Conservation (phyloP, 2,797 vertebrate genomes). For the Chloroceryle inda region DNA sequence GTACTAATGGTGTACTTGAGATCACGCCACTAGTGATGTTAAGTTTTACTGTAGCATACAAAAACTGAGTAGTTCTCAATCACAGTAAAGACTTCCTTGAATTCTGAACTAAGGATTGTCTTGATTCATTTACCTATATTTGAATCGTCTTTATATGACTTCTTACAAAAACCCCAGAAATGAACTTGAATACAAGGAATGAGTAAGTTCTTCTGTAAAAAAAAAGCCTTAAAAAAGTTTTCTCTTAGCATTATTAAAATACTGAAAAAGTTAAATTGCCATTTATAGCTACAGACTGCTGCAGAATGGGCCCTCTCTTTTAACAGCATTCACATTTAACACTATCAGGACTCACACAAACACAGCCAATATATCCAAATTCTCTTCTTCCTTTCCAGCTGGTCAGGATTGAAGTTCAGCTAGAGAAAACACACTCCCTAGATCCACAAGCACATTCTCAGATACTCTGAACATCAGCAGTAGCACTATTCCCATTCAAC, state of each 20-base stretch:
- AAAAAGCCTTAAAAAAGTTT: background rate
- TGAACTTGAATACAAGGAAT: background rate
- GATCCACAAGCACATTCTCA: background rate
- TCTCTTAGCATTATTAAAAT: background rate
- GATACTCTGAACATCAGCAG: background rate
- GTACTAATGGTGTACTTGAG: background rate
- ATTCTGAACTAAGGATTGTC: background rate
- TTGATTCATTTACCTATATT: background rate
- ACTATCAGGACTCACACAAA: background rate
- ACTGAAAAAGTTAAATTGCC: background rate
- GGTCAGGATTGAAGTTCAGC: background rate
- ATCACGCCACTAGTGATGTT: rapidly evolving
- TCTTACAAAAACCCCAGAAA: background rate
- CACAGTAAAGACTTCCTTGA: background rate
- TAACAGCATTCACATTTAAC: background rate
- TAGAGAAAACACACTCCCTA: background rate
- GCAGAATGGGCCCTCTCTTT: background rate
- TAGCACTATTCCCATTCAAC: background rate
- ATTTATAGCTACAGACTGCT: background rate
- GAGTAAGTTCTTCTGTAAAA: background rate
- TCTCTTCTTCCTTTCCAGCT: background rate
- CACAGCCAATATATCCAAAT: background rate
- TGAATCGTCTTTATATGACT: background rate
- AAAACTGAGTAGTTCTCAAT: background rate
- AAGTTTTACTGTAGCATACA: background rate